These are phyloP conservation scores for Smutsia gigantea DNA, from an alignment of 2,797 vertebrate species.

Conservation along the genomic window DNA sequence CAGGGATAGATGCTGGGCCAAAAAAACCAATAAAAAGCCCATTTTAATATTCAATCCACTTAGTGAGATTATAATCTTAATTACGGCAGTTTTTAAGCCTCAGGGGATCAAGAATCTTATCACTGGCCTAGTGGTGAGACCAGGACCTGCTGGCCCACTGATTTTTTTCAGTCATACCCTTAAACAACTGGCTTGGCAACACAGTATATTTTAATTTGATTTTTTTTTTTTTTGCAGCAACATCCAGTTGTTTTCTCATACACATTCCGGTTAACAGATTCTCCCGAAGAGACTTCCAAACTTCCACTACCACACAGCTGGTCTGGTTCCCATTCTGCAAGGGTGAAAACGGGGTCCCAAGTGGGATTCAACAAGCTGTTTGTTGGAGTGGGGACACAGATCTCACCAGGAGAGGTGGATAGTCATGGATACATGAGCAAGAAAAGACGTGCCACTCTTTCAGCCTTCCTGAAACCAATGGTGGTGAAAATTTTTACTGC, in stretches of 20 bases:
- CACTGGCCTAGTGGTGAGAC: not conserved
- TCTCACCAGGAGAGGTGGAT: not conserved
- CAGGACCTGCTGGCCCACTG: not conserved
- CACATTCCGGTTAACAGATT: not conserved
- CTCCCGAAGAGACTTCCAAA: not conserved
- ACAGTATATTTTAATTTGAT: not conserved
- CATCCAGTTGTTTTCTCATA: not conserved
- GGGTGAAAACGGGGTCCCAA: not conserved
- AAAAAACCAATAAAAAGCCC: not conserved
- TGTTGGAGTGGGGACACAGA: not conserved
- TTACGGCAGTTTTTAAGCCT: not conserved
- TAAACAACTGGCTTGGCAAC: not conserved
- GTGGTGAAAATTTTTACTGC: not conserved
- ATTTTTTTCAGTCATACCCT: not conserved
- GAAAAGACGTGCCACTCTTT: not conserved
- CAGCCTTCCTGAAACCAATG: not conserved
- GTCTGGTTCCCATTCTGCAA: not conserved
- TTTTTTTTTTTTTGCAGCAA: not conserved
- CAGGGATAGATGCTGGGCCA: not conserved
- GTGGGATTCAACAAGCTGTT: not conserved
- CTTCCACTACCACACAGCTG: not conserved
- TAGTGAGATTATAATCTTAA: not conserved
- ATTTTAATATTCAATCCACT: not conserved
- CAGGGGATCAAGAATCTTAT: not conserved
- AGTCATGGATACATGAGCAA: not conserved